Base-by-base conservation (phyloP, 2,797 vertebrate genomes). In the Hydrophis major region DNA sequence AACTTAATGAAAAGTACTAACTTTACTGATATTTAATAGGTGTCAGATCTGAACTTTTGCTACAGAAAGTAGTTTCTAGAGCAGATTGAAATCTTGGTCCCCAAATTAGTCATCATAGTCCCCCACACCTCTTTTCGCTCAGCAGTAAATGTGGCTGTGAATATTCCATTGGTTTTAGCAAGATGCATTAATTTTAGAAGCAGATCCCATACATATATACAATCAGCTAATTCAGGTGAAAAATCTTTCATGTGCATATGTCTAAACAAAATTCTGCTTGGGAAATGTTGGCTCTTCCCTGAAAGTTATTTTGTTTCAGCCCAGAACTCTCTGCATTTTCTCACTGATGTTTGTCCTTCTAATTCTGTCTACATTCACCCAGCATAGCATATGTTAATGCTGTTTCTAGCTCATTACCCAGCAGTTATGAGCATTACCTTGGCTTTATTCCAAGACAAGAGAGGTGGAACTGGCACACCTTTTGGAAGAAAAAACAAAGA, bases 401-500 rank as follows among this genome's bases (percentile, higher is more conserved):
- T 50, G 69, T 91, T 93, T 93, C 59, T 93, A 63, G 89, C 74
- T 91, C 37, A 50, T 69, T 86, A 28, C 57, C 63, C 69, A 89
- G 90, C 50, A 74, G 56, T 89, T 86, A 93, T 86, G 90, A 93
- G 90, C 93, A 86, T 78, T 91, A 63, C 32, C 13, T n/a, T 93
- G 93, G 90, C 87, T 66, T 91, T n/a, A 91, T 78, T 53, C 90
- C 93, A 93, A 86, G 69, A 32, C 92, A 55, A 91, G 90, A 91
- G 90, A 89, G 93, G 50, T 93, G 87, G 93, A 91, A 86, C 87
- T 93, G 93, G 93, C 93, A 93, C 50, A 89, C 69, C 93, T 91
- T 89, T 50, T 91, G 93, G 93, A 93, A 93, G 90, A 47, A 91
- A 93, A 93, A 93, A 91, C 90, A 93, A 91, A 91, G 87, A 91